Base-by-base conservation (phyloP, 2,797 vertebrate genomes). In the Acanthurus tractus region DNA sequence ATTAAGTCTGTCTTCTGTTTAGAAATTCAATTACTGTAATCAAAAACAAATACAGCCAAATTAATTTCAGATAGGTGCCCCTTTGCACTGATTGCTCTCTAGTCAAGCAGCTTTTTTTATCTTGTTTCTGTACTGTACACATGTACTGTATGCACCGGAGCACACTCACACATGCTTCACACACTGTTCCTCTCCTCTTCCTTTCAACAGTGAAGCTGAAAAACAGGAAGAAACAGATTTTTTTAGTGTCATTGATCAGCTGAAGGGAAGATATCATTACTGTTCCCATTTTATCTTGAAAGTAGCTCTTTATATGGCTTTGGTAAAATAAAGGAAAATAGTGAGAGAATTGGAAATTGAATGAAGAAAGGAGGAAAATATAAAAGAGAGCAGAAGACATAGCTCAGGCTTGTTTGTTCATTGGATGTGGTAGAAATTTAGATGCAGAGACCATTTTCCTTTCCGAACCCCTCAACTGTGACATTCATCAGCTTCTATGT, bases 401-500 rank as follows among this genome's bases (percentile, higher is more conserved):
- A 11, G 63, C 20, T 69, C 8, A 8, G 48, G 17, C 34, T 54
- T 69, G 23, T 78, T 84, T 80, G 34, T 70, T 68, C 49, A 69
- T 29, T 34, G 59, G 20, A 70, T 64, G 59, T 22, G 34, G 70
- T 36, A 15, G 23, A 12, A 6, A 17, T 34, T 8, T 36, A 55
- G 44, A 49, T 25, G 12, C 3, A 11, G 42, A 46, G 71, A 63
- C 34, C 23, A 71, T 54, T 63, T 61, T 79, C 36, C 54, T 10
- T 22, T 81, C 70, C 2, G 4, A 75, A 70, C 40, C 12, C 9
- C 56, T 79, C 61, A 69, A 70, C 74, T 22, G 40, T 76, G 63
- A 84, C 76, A 86, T 89, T 72, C 74, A 74, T 84, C 80, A 78
- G 84, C 64, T 29, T 38, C 48, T 58, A 57, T 54, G 70, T 83